phyloP scores from a whole-genome alignment of 2,113 vertebrate genomes.

The Leptocoma aspasia region DNA sequence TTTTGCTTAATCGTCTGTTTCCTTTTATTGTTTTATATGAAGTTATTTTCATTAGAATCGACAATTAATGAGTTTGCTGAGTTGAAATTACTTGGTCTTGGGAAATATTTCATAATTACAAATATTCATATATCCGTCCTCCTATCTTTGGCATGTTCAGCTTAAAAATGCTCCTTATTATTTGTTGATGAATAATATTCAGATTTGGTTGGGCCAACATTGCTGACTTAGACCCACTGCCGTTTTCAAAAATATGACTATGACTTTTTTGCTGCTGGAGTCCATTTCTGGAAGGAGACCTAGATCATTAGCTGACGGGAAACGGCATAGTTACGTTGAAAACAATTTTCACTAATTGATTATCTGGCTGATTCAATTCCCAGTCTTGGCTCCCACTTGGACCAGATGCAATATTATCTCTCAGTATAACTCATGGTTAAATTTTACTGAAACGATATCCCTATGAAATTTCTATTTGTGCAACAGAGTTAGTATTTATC shows the following conservation, averaged over 20 bases:
- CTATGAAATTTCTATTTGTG: background rate
- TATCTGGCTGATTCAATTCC: background rate
- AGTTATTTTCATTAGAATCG: background rate
- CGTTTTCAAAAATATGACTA: background rate
- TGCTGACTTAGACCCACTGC: background rate
- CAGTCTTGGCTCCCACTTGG: background rate
- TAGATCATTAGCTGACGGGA: background rate
- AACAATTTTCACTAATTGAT: slow-evolving; percentile 15
- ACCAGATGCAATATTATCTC: background rate
- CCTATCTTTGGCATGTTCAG: background rate
- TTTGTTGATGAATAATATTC: background rate
- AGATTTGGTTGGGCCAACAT: background rate
- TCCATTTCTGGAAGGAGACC: background rate
- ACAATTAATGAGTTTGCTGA: background rate
- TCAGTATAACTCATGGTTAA: background rate
- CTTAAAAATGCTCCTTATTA: background rate
- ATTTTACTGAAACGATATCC: background rate
- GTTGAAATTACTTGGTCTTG: background rate
- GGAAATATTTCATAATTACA: background rate
- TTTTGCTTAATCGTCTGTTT: background rate
- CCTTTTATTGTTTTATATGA: background rate
- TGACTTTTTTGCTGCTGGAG: background rate
- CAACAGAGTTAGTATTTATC: slow-evolving; percentile 16
- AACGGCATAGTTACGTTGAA: background rate
- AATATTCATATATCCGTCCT: background rate